Percentiles rank a stretch among this genome's conserved stretches.
These are phyloP conservation scores for Hypomecis atomaria DNA, from an alignment of 2,888 invertebrate species.

Conservation along the genomic window DNA sequence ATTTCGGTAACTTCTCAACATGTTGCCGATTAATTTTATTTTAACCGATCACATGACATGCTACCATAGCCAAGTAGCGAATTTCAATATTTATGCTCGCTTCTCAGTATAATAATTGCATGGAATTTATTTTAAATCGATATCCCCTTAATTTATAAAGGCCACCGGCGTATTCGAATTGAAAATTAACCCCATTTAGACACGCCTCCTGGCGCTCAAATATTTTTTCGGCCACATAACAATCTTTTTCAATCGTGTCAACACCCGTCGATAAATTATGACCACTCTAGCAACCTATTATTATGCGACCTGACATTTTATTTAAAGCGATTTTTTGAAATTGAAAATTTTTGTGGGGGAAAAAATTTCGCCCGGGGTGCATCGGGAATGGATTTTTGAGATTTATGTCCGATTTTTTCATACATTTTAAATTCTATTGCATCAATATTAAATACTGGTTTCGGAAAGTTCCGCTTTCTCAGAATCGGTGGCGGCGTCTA, in stretches of 20 bases:
- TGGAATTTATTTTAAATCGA: slow-evolving; percentile 68
- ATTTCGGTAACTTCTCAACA: slow-evolving; percentile 58
- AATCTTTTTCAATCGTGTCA: slow-evolving; percentile 74
- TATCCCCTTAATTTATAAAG: slow-evolving; percentile 69
- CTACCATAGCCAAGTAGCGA: slow-evolving; percentile 59
- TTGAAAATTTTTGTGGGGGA: slow-evolving; percentile 67
- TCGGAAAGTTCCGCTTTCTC: slow-evolving; percentile 48
- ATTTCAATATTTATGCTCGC: slow-evolving; percentile 67
- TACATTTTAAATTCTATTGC: slow-evolving; percentile 64
- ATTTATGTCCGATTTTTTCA: slow-evolving; percentile 69
- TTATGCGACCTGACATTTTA: slow-evolving; percentile 80
- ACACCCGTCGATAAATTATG: slow-evolving; percentile 79
- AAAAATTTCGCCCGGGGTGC: slow-evolving; percentile 74
- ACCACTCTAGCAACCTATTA: slow-evolving; percentile 78
- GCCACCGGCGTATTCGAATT: slow-evolving; percentile 79
- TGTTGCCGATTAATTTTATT: slow-evolving; percentile 60
- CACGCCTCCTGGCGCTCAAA: slow-evolving; percentile 74
- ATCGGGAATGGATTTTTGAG: slow-evolving; percentile 67
- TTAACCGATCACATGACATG: slow-evolving; percentile 61
- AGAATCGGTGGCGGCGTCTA: slow-evolving; percentile 44
- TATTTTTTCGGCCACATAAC: slow-evolving; percentile 54
- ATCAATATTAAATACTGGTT: slow-evolving; percentile 50
- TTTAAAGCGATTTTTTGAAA: slow-evolving; percentile 73
- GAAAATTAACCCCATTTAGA: slow-evolving; percentile 81
- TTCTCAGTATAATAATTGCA: slow-evolving; percentile 61